Evolutionary conservation across 2,797 vertebrate species (phyloP).

Genomic region (Chanos chanos): DNA sequence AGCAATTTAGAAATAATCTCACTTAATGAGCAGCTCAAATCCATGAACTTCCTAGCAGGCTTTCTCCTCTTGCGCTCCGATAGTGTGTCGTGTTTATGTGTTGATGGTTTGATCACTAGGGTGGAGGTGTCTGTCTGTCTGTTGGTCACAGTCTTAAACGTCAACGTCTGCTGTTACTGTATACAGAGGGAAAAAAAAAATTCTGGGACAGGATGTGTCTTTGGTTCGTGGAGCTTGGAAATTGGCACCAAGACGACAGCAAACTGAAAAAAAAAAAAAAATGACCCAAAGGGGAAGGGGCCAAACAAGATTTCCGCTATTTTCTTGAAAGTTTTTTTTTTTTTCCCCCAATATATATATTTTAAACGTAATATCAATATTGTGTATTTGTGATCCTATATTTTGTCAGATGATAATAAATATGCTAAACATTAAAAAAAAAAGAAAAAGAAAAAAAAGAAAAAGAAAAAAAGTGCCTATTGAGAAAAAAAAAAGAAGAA

Average conservation of each 20-base stretch:
- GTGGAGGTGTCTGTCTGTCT: constrained; percentile 37
- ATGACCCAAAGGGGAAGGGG: neutral
- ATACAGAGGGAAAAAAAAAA: neutral
- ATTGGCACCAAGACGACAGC: constrained; percentile 22
- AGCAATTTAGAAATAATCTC: too few relatives aligned
- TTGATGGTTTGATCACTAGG: too few relatives aligned
- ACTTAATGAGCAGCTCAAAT: too few relatives aligned
- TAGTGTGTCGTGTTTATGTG: too few relatives aligned
- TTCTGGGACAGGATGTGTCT: constrained; percentile 19
- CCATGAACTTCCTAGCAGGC: too few relatives aligned
- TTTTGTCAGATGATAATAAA: constrained; percentile 45
- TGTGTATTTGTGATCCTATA: too few relatives aligned
- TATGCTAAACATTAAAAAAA: constrained; percentile 27
- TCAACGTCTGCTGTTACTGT: constrained; percentile 8
- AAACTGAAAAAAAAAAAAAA: constrained; percentile 7
- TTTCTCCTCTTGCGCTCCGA: too few relatives aligned
- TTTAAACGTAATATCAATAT: too few relatives aligned
- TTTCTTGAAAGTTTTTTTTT: neutral
- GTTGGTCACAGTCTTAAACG: constrained; percentile 16
- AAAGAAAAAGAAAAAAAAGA: constrained; percentile 32
- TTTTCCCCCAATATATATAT: neutral
- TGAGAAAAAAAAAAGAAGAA: constrained; percentile 9
- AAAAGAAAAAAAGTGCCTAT: constrained; percentile 25
- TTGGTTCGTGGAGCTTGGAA: constrained; percentile 30
- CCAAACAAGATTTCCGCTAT: neutral